A percentile compares a stretch with the other conserved stretches of the same genome.
phyloP scores from a whole-genome alignment of 2,113 vertebrate genomes.

The Todiramphus chloris region DNA sequence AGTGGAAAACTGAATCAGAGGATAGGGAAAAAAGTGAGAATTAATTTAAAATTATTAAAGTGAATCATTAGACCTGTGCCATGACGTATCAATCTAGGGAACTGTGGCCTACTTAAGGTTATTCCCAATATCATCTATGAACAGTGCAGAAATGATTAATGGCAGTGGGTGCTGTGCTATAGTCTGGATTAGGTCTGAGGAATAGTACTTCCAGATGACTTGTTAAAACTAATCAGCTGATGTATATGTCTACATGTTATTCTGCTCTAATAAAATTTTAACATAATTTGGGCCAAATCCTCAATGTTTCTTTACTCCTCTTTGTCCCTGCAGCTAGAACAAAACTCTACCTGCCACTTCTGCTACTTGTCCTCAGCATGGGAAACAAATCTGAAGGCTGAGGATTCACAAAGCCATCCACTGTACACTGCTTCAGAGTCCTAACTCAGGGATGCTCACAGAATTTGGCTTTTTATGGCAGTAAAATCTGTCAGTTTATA shows the following conservation, averaged over 20 bases:
- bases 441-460: background rate
- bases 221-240: background rate
- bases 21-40: background rate
- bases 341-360: background rate
- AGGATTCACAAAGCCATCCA: accelerated
- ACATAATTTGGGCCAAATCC: background rate
- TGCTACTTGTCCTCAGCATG: background rate
- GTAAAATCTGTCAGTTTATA: background rate
- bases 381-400: background rate
- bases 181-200: background rate
- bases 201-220: background rate
- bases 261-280: background rate
- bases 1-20: slow-evolving; percentile 4
- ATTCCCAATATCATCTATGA: background rate
- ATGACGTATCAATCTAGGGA: background rate
- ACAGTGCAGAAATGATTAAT: background rate
- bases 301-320: background rate
- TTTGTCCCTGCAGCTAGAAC: background rate
- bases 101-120: background rate
- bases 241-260: background rate
- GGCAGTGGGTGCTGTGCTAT: background rate
- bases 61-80: background rate
- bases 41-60: slow-evolving; percentile 24
- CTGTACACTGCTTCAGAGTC: background rate
- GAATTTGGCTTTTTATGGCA: background rate